Percentiles rank a stretch among this genome's conserved stretches.
phyloP scores from a whole-genome alignment of 2,888 invertebrate genomes.

The Polyommatus iphigenia region DNA sequence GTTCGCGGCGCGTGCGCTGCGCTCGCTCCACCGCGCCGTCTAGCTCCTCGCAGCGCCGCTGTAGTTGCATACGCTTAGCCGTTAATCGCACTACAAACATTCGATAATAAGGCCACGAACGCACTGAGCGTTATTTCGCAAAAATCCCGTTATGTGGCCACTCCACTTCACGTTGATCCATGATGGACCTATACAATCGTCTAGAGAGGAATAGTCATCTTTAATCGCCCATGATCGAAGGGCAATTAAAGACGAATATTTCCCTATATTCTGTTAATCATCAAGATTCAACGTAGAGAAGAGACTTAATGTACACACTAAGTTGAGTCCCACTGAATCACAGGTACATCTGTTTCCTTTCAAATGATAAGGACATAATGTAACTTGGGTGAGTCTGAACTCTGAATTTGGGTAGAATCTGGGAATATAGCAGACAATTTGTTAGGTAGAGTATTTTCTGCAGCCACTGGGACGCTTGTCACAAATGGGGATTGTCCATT shows the following conservation, averaged over 20 bases:
- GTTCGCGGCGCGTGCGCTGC: conserved; percentile 45
- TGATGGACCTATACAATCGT: neutral
- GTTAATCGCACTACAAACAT: conserved; percentile 54
- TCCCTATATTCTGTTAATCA: neutral
- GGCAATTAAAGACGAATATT: neutral
- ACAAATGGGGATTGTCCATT: too few species aligned
- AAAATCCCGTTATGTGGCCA: neutral
- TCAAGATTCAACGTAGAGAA: neutral
- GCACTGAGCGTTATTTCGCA: neutral
- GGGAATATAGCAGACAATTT: too few species aligned
- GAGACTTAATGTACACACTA: too few species aligned
- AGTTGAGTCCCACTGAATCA: neutral
- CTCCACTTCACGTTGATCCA: too few species aligned
- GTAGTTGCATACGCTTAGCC: conserved; percentile 59
- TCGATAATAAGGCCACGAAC: neutral
- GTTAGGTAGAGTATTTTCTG: too few species aligned
- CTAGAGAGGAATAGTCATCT: neutral
- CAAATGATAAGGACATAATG: neutral
- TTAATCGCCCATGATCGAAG: neutral
- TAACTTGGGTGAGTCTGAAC: neutral
- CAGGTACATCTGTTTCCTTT: neutral
- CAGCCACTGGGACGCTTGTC: neutral
- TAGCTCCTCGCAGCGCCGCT: conserved; percentile 55
- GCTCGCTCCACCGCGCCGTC: conserved; percentile 48
- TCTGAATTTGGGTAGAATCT: too few species aligned